phyloP scores from a whole-genome alignment of 2,797 vertebrate genomes.

The Spinus pinus region DNA sequence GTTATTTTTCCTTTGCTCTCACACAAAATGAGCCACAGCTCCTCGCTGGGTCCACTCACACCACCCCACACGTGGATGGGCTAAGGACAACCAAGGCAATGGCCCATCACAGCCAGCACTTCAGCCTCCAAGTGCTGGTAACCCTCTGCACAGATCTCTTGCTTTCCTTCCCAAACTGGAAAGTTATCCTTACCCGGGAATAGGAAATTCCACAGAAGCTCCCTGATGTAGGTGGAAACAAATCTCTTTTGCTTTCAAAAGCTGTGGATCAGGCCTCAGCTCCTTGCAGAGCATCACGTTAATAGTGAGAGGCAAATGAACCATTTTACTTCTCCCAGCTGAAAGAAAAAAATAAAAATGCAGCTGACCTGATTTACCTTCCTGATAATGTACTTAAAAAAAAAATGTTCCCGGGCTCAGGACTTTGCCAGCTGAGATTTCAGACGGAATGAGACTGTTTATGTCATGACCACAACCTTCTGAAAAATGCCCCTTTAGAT shows the following conservation, averaged over 20 bases:
- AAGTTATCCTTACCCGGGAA: neutral
- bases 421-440: neutral
- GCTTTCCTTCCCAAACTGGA: neutral
- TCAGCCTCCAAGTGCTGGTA: accelerated
- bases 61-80: neutral
- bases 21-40: neutral
- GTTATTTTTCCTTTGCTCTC: neutral
- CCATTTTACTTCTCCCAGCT: constrained; percentile 3
- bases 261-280: neutral
- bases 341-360: neutral
- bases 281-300: neutral
- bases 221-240: neutral
- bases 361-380: constrained; percentile 52
- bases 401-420: constrained; percentile 14
- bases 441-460: constrained; percentile 26
- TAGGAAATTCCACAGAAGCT: neutral
- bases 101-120: accelerated
- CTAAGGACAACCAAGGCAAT: neutral
- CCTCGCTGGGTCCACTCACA: neutral
- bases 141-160: neutral
- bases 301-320: constrained; percentile 26
- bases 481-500: constrained; percentile 27
- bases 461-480: constrained; percentile 11
- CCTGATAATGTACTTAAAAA: neutral
- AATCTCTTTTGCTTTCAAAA: neutral